Evolutionary conservation across 1,140 invertebrate species (phyloP), one percentile per base, ranked within the genome.

Genomic region (Gonatopus flavifemur): DNA sequence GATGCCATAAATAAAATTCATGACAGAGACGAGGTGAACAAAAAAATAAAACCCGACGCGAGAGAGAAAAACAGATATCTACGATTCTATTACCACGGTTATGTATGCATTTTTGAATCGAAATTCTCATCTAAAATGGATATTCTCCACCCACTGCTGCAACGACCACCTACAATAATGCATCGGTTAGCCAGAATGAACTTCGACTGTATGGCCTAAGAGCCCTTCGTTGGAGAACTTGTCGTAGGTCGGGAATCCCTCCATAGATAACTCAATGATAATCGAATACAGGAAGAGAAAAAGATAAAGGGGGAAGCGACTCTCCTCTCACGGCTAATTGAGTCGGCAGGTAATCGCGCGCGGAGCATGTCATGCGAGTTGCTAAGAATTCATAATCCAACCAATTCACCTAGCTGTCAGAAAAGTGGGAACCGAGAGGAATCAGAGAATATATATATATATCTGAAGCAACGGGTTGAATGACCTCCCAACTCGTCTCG

Each of bases 131-230:
- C 36, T n/a, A n/a, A n/a, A n/a, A n/a, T n/a, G n/a, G n/a, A n/a
- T n/a, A n/a, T n/a, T n/a, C n/a, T n/a, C 24, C 25, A 43, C 46
- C 30, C n/a, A 33, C 48, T 55, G 47, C 49, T 8, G 28, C 42
- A 42, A 36, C 57, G 55, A 59, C 59, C 10, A 41, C 31, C 43
- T 32, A 37, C 37, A 36, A 22, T 18, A n/a, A 47, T 28, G 30
- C 20, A 59, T 62, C 64, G 59, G 64, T 69, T 66, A 68, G 51
- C 40, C 53, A 51, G 55, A 67, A 74, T 74, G 67, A 70, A 62
- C 63, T 48, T 51, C 50, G 45, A 55, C 49, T 57, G 51, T 46
- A 60, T 32, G 49, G 50, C 39, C 36, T 55, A 59, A 59, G 60
- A 44, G 44, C 43, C 40, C 59, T 61, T 44, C 40, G 32, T n/a